Evolutionary conservation across 2,888 invertebrate genomes (phyloP), one percentile per base, ranked within the genome.

Genomic region (Zelleria hepariella): DNA sequence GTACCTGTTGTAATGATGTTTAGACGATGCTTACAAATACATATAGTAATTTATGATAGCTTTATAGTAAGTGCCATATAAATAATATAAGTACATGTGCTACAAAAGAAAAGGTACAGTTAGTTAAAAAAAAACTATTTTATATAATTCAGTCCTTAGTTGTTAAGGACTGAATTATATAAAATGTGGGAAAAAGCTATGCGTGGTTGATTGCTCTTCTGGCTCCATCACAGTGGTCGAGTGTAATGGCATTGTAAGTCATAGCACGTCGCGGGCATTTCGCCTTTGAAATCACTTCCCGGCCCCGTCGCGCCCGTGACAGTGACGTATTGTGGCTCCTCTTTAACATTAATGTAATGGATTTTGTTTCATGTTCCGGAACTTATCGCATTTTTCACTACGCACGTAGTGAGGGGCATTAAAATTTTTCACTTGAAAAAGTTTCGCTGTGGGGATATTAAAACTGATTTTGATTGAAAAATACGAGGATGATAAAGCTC

Each of bases 301-400:
- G 74, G 73, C 65, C 76, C 73, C 77, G 74, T 75, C 75, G 69
- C 70, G 66, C 70, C 68, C 62, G 71, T 78, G 86, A 86, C 86
- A 86, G 81, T 85, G 86, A 87, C 85, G 80, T 80, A 86, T 86
- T 82, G 83, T 82, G 75, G 72, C 82, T 80, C 82, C 80, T 82
- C 82, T 85, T 84, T 79, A 79, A 85, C 85, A 82, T 85, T 86
- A 80, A 80, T 79, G 76, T 83, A 85, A 86, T 84, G 83, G 83
- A 84, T 84, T 84, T 80, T 80, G 80, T 80, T 85, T 78, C 79
- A 82, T 83, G 80, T 80, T 73, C 73, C 75, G 76, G 73, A 83
- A 84, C 73, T 80, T 80, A 80, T 78, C 73, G 72, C 71, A 79
- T 81, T 80, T 80, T 80, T 82, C 79, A 80, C 32, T 32, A 24